Conservation (phyloP, 2,888 invertebrate species). For the Ophioninae sp. region DNA sequence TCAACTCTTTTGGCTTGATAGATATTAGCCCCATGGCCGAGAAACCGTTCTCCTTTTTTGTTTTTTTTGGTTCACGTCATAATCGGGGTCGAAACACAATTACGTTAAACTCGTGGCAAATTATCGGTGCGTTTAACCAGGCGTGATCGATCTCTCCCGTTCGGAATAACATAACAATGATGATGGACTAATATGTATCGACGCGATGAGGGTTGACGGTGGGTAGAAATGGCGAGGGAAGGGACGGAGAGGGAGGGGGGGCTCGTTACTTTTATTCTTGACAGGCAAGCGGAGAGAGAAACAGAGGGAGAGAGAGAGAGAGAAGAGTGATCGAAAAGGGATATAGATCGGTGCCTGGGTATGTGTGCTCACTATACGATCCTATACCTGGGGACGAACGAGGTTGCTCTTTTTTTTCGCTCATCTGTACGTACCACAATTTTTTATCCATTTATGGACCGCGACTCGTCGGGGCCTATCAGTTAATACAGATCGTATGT, state of each 20-base stretch:
- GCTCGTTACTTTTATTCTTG: slow-evolving; percentile 47
- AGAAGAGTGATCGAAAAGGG: slow-evolving; percentile 38
- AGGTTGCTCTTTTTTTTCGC: slow-evolving; percentile 69
- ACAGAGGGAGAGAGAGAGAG: slow-evolving; percentile 23
- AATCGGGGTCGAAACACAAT: slow-evolving; percentile 42
- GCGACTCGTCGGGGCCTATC: slow-evolving; percentile 46
- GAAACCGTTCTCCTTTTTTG: slow-evolving; percentile 26
- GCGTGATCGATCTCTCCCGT: slow-evolving; percentile 59
- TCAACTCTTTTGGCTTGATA: slow-evolving; percentile 37
- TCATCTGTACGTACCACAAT: slow-evolving; percentile 51
- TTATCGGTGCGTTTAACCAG: slow-evolving; percentile 56
- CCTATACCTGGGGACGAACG: slow-evolving; percentile 58
- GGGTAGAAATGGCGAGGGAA: slow-evolving; percentile 25
- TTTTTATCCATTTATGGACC: slow-evolving; percentile 57
- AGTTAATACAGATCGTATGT: slow-evolving; percentile 58
- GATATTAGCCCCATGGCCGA: slow-evolving; percentile 39
- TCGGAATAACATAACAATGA: slow-evolving; percentile 59
- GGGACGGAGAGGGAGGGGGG: slow-evolving; percentile 26
- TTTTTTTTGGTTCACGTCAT: slow-evolving; percentile 26
- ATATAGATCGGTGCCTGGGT: slow-evolving; percentile 56
- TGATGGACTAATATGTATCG: slow-evolving; percentile 59
- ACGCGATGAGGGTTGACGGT: slow-evolving; percentile 38
- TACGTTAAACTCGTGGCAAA: slow-evolving; percentile 59
- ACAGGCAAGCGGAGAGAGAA: slow-evolving; percentile 49
- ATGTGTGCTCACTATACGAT: slow-evolving; percentile 23